Evolutionary conservation across 1,140 invertebrate genomes (phyloP).

Genomic region (Pseudachorutes palmiensis): DNA sequence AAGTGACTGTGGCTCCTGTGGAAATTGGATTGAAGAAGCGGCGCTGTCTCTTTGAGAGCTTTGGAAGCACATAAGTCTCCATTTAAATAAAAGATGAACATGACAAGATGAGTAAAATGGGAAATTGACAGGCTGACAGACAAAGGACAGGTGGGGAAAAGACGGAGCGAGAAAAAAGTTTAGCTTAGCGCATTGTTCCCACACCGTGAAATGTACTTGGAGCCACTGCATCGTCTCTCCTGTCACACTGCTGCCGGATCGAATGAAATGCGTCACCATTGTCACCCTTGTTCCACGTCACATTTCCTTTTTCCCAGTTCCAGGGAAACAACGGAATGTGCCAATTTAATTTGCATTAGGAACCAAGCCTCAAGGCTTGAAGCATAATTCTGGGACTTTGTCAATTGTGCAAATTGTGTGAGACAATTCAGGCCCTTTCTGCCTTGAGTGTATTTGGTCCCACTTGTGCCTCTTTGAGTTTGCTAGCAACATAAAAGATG

Average conservation of each 20-base stretch:
- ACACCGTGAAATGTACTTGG: background rate
- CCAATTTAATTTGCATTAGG: too few relatives aligned
- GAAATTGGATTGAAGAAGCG: background rate
- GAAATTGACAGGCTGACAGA: slow-evolving; percentile 10
- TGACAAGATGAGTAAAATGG: background rate
- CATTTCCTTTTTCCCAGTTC: too few relatives aligned
- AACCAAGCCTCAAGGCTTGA: too few relatives aligned
- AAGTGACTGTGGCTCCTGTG: background rate
- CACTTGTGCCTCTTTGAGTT: background rate
- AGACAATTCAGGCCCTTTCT: too few relatives aligned
- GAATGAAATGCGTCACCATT: background rate
- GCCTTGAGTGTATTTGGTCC: background rate
- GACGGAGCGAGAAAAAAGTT: background rate
- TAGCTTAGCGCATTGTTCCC: background rate
- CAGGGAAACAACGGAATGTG: too few relatives aligned
- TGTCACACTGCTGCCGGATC: too few relatives aligned
- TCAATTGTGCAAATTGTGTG: too few relatives aligned
- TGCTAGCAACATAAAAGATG: background rate
- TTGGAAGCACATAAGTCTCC: background rate
- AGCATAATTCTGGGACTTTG: too few relatives aligned
- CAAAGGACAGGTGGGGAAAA: background rate
- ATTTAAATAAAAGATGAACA: slow-evolving; percentile 9
- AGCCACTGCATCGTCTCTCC: background rate
- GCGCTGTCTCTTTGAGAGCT: background rate
- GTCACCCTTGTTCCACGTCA: too few relatives aligned